Conservation (phyloP, 2,113 vertebrate species). For the Plecturocebus donacophilus region DNA sequence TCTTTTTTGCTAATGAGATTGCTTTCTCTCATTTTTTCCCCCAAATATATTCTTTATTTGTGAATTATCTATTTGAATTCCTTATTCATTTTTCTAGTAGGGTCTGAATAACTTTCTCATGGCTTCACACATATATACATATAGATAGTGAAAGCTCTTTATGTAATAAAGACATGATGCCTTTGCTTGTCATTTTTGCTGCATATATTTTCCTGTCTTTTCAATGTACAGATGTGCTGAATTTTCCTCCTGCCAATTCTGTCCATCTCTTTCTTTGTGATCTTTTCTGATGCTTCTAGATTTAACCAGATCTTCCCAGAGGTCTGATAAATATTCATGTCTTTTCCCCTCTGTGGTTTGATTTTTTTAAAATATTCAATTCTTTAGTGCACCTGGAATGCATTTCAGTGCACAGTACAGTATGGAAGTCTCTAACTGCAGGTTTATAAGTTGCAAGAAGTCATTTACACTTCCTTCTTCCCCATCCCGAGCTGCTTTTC, state of each 20-base stretch:
- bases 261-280: constrained; percentile 61
- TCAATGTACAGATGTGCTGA: background rate
- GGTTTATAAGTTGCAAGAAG: constrained; percentile 4
- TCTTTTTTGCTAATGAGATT: background rate
- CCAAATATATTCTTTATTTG: background rate
- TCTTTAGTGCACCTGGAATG: constrained; percentile 70
- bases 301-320: constrained; percentile 64
- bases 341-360: constrained; percentile 42
- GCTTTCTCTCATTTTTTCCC: background rate
- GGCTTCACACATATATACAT: background rate
- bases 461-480: background rate
- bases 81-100: background rate
- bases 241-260: constrained; percentile 42
- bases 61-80: constrained; percentile 17
- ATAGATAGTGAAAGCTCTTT: background rate
- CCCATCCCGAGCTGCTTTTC: background rate
- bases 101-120: background rate
- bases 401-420: background rate
- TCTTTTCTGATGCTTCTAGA: constrained; percentile 61
- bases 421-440: background rate
- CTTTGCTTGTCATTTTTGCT: background rate
- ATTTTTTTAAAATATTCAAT: constrained; percentile 33
- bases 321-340: constrained; percentile 76
- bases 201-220: background rate
- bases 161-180: background rate